Percentiles rank a stretch among this genome's conserved stretches.
These are phyloP conservation scores for Lagria hirta DNA, from an alignment of 2,888 invertebrate species.

Conservation along the genomic window DNA sequence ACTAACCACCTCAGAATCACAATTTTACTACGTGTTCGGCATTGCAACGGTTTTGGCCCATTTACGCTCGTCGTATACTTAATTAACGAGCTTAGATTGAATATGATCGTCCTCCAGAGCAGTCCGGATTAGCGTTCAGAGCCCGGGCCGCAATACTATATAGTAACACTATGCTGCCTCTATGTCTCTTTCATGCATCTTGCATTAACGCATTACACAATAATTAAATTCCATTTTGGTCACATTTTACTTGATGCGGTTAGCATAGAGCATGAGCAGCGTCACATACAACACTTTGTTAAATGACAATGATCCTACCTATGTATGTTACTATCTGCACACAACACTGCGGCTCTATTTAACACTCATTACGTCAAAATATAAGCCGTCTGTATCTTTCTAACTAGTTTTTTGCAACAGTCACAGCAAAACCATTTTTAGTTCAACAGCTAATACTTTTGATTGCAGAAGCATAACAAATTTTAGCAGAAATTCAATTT, in stretches of 20 bases:
- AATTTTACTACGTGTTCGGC: constrained; percentile 53
- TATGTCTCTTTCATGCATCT: constrained; percentile 36
- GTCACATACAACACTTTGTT: constrained; percentile 46
- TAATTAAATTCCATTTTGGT: constrained; percentile 55
- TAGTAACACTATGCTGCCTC: constrained; percentile 13
- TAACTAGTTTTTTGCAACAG: too few species aligned
- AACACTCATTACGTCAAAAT: too few species aligned
- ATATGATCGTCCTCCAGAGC: constrained; percentile 34
- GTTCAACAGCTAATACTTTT: too few species aligned
- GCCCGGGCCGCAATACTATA: constrained; percentile 39
- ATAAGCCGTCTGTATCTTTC: too few species aligned
- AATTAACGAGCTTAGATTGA: constrained; percentile 42
- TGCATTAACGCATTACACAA: constrained; percentile 52
- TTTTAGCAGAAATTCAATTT: too few species aligned
- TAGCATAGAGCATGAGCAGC: constrained; percentile 44
- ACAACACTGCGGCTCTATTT: too few species aligned
- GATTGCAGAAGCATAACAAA: too few species aligned
- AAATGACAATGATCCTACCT: constrained; percentile 50
- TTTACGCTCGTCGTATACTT: constrained; percentile 40
- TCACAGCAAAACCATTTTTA: too few species aligned
- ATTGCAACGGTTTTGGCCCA: constrained; percentile 46
- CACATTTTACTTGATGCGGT: constrained; percentile 52
- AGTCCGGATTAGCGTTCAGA: constrained; percentile 29
- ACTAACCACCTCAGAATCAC: constrained; percentile 53
- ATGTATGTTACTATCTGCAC: too few species aligned